A percentile compares a stretch with the other conserved stretches of the same genome.
phyloP scores from a whole-genome alignment of 2,113 vertebrate species.

The Petromus typicus region DNA sequence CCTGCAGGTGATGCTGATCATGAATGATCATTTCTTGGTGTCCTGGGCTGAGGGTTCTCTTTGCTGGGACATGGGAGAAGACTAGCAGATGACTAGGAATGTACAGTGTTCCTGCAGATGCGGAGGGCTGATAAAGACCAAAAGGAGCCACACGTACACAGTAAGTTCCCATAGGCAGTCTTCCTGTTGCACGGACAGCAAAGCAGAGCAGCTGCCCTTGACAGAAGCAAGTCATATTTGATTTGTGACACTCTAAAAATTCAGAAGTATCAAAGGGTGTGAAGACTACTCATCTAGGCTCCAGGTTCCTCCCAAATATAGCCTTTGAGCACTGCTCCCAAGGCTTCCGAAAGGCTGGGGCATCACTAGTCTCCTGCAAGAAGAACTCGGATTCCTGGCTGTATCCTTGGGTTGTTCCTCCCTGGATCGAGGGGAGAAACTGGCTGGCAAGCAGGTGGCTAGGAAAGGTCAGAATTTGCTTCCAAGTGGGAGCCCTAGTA shows the following conservation, averaged over 20 bases:
- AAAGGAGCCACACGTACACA: not conserved
- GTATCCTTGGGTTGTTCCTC: not conserved
- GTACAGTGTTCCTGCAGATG: not conserved
- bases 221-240: not conserved
- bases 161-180: not conserved
- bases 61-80: not conserved
- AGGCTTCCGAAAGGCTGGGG: not conserved
- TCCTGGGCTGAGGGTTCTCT: not conserved
- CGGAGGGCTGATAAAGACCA: not conserved
- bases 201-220: not conserved
- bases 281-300: not conserved
- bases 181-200: not conserved
- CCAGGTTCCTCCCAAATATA: not conserved
- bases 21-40: not conserved
- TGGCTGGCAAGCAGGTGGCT: not conserved
- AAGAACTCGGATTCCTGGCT: not conserved
- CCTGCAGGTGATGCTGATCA: not conserved
- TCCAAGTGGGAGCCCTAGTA: not conserved
- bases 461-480: not conserved
- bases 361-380: rapidly evolving
- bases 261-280: not conserved
- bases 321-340: rapidly evolving
- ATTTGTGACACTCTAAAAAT: not conserved
- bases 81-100: not conserved
- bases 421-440: not conserved